phyloP scores from a whole-genome alignment of 2,113 vertebrate species.

The Cyprinodon tularosa region DNA sequence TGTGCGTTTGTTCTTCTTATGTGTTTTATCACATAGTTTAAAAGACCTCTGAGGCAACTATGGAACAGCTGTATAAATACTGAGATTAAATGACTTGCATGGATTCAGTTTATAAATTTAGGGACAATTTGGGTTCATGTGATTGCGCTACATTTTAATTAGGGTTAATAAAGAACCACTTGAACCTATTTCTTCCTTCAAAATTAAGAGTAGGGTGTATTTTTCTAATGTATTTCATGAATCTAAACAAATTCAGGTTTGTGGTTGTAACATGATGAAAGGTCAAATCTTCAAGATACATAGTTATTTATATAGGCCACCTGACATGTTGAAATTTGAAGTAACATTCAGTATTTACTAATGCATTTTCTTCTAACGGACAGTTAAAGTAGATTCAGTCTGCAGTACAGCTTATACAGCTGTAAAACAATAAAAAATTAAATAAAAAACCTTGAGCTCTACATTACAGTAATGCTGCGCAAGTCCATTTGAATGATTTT shows the following conservation, averaged over 20 bases:
- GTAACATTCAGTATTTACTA: background rate
- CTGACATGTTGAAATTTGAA: background rate
- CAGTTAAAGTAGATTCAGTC: background rate
- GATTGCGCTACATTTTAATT: background rate
- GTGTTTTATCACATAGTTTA: background rate
- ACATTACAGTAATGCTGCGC: background rate
- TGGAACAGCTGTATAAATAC: background rate
- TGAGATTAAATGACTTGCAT: background rate
- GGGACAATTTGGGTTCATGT: background rate
- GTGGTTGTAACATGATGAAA: background rate
- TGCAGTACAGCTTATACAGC: background rate
- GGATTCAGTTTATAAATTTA: background rate
- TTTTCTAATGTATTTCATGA: background rate
- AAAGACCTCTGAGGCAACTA: background rate
- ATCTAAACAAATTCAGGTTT: background rate
- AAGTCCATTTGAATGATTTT: conserved; percentile 18
- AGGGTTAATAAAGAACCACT: too few relatives aligned
- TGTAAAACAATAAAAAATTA: conserved; percentile 1
- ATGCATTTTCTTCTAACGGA: background rate
- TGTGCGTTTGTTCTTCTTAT: background rate
- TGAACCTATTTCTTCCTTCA: background rate
- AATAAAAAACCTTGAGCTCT: background rate
- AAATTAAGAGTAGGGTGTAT: background rate
- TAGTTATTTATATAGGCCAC: background rate
- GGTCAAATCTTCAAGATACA: background rate